Conservation (phyloP, 2,888 invertebrate species). For the Mactromeris polynyma region DNA sequence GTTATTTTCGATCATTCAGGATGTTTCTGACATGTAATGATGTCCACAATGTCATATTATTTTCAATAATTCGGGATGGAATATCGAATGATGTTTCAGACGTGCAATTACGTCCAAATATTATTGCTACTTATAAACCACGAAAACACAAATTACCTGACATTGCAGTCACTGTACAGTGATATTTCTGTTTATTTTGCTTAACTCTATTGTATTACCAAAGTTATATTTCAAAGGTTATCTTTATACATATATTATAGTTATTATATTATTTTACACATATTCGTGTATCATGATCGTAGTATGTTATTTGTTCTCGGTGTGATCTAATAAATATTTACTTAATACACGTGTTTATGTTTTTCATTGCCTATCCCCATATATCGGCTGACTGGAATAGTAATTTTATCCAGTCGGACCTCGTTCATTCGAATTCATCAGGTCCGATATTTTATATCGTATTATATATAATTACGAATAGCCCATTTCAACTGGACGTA, state of each 20-base stretch:
- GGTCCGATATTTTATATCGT: not conserved
- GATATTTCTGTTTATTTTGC: not conserved
- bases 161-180: too few relatives aligned
- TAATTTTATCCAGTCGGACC: not conserved
- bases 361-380: not conserved
- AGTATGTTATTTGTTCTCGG: conserved; percentile 12
- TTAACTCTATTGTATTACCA: not conserved
- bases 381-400: not conserved
- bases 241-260: not conserved
- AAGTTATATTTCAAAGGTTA: not conserved
- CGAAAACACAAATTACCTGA: not conserved
- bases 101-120: too few relatives aligned
- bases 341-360: not conserved
- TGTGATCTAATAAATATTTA: conserved; percentile 23
- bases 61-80: too few relatives aligned
- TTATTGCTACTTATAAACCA: not conserved
- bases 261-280: not conserved
- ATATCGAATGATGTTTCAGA: too few relatives aligned
- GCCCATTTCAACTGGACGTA: not conserved
- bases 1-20: too few relatives aligned
- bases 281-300: not conserved
- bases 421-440: too few relatives aligned
- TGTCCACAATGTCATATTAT: too few relatives aligned
- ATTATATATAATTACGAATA: not conserved
- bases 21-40: too few relatives aligned